Evolutionary conservation across 1,140 invertebrate genomes (phyloP).

Genomic region (Ectropis grisescens): DNA sequence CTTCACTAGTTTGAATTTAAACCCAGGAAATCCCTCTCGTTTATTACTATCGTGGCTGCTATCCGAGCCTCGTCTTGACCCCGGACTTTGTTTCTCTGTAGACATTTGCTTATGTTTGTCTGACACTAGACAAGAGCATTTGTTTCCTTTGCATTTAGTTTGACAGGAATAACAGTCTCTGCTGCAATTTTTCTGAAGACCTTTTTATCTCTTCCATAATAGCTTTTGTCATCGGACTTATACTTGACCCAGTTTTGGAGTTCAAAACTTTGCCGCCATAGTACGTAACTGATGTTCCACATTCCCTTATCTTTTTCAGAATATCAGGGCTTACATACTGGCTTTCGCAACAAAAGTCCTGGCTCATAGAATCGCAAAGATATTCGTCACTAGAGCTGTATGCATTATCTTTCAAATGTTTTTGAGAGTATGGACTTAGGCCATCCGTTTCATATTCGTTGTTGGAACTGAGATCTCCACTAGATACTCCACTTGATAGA

Average conservation of each 20-base stretch:
- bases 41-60: constrained; percentile 31
- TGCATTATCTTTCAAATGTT: constrained; percentile 63
- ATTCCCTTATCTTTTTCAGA: constrained; percentile 87
- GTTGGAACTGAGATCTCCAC: constrained; percentile 72
- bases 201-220: constrained; percentile 77
- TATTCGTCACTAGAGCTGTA: constrained; percentile 72
- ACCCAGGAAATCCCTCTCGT: constrained; percentile 66
- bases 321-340: constrained; percentile 84
- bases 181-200: constrained; percentile 68
- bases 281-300: constrained; percentile 87
- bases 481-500: constrained; percentile 74
- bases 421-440: constrained; percentile 57
- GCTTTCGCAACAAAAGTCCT: constrained; percentile 71
- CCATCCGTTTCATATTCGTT: constrained; percentile 65
- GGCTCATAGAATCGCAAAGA: constrained; percentile 68
- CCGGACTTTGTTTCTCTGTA: constrained; percentile 26
- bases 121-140: constrained; percentile 57
- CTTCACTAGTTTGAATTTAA: constrained; percentile 84
- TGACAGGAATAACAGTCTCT: constrained; percentile 64
- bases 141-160: constrained; percentile 60
- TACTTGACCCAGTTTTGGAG: constrained; percentile 74
- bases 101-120: constrained; percentile 48
- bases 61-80: constrained; percentile 15
- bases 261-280: constrained; percentile 87
- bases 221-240: constrained; percentile 74